Percentiles rank a stretch among this genome's conserved stretches.
Conservation (phyloP, 2,113 vertebrate genomes). For the Coregonus clupeaformis region DNA sequence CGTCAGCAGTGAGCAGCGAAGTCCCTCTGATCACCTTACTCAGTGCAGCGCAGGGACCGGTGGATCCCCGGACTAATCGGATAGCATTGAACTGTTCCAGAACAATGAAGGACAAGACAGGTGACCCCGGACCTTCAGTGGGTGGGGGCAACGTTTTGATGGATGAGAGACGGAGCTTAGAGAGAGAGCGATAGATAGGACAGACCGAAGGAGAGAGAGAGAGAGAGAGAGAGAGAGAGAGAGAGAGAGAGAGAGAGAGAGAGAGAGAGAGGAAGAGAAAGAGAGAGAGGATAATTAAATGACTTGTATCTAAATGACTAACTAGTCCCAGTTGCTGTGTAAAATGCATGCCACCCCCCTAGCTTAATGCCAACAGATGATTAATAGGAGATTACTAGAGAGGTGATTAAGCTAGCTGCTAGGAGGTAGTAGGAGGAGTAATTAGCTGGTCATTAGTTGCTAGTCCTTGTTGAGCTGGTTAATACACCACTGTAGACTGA, state of each 20-base stretch:
- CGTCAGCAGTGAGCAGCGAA: conserved; percentile 84
- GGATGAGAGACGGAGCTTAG: conserved; percentile 92
- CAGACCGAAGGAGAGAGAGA: conserved; percentile 1
- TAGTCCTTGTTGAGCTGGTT: too few species aligned
- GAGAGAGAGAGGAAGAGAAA: conserved; percentile 12
- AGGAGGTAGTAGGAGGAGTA: too few species aligned
- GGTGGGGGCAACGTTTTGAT: conserved; percentile 89
- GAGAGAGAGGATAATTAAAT: conserved; percentile 25
- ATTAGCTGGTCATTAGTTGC: too few species aligned
- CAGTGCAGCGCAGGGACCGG: conserved; percentile 91
- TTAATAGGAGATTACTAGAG: too few species aligned
- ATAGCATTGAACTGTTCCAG: conserved; percentile 91
- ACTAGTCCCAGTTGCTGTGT: background rate
- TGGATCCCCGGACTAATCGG: conserved; percentile 88
- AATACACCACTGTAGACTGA: too few species aligned
- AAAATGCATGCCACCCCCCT: too few species aligned
- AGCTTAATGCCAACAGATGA: too few species aligned
- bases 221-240: background rate
- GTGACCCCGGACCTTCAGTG: conserved; percentile 82
- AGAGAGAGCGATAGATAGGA: conserved; percentile 10
- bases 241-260: too few species aligned
- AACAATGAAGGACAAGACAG: conserved; percentile 84
- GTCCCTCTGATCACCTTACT: conserved; percentile 96
- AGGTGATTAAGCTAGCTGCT: too few species aligned
- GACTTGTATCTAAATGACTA: too few species aligned